Conservation (phyloP, 2,113 vertebrate genomes). For the Pangasianodon gigas region DNA sequence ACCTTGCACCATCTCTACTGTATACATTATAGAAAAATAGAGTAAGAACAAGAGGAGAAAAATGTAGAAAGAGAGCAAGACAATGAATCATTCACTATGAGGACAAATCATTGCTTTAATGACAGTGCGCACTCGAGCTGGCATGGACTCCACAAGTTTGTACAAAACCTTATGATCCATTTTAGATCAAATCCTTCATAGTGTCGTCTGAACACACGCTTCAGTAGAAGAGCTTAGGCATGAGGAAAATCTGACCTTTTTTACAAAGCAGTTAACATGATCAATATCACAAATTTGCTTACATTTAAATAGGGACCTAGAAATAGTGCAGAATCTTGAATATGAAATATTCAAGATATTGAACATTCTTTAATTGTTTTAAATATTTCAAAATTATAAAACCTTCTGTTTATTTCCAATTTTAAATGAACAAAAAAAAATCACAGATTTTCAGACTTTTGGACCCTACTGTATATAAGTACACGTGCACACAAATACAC, state of each 20-base stretch:
- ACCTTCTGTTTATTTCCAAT: neutral
- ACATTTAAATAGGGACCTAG: neutral
- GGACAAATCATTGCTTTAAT: neutral
- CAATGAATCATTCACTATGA: neutral
- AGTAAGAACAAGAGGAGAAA: constrained; percentile 17
- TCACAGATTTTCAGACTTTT: neutral
- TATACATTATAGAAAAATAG: constrained; percentile 49
- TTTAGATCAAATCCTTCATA: neutral
- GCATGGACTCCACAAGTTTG: neutral
- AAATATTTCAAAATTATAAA: neutral
- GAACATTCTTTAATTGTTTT: neutral
- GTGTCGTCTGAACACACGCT: neutral
- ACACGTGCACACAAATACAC: neutral
- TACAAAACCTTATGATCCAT: neutral
- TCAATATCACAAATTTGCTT: neutral
- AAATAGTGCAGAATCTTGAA: neutral
- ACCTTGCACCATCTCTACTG: neutral
- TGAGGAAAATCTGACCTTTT: neutral
- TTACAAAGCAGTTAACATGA: neutral
- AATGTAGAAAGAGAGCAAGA: constrained; percentile 35
- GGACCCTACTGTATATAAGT: neutral
- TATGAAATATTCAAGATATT: neutral
- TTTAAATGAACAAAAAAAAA: neutral
- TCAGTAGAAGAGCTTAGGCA: neutral
- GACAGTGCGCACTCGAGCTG: neutral